These are phyloP conservation scores for Sebastes alutus DNA, from an alignment of 2,797 vertebrate genomes.

Conservation along the genomic window DNA sequence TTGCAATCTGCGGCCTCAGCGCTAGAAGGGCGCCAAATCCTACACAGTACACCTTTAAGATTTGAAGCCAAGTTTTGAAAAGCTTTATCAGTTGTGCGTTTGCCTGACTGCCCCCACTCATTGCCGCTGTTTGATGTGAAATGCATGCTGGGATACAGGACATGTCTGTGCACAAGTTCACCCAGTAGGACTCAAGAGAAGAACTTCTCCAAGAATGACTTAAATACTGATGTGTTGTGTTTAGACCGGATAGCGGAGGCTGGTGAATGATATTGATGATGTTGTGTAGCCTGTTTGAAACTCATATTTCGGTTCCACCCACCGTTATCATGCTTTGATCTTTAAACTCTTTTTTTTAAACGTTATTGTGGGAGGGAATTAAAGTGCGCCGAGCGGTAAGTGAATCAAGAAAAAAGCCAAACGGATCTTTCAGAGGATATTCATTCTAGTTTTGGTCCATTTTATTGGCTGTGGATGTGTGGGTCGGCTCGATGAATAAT, in stretches of 20 bases:
- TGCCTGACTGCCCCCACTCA: background rate
- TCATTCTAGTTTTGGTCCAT: constrained; percentile 34
- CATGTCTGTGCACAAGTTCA: background rate
- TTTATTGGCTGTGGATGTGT: constrained; percentile 41
- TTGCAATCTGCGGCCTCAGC: too few species aligned
- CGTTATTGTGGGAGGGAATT: constrained; percentile 23
- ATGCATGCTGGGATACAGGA: background rate
- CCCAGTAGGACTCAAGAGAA: background rate
- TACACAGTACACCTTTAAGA: too few species aligned
- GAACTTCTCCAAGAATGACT: background rate
- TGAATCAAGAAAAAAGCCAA: constrained; percentile 15
- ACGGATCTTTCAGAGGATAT: constrained; percentile 42
- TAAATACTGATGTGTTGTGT: background rate
- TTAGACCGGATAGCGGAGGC: background rate
- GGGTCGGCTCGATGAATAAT: constrained; percentile 66
- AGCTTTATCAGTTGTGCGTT: background rate
- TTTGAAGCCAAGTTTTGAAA: too few species aligned
- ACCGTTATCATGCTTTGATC: constrained; percentile 14
- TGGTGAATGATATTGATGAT: background rate
- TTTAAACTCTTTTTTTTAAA: constrained; percentile 5
- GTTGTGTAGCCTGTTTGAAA: background rate
- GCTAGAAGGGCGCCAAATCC: too few species aligned
- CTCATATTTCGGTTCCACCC: background rate
- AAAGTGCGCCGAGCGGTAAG: constrained; percentile 16
- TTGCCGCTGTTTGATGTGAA: background rate